phyloP scores from a whole-genome alignment of 2,797 vertebrate species.

The Zalophus californianus region DNA sequence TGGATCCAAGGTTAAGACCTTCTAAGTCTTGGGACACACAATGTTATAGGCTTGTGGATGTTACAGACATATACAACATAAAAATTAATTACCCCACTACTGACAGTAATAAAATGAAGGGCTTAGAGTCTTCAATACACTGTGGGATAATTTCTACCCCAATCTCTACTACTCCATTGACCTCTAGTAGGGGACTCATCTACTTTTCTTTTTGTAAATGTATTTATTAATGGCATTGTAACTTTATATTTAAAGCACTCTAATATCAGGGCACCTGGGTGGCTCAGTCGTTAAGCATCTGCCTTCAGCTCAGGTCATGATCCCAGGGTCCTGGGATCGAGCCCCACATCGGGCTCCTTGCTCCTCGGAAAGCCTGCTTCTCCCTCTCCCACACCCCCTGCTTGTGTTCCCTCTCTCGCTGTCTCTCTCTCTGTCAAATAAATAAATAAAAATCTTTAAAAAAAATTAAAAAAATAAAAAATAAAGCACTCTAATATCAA shows the following conservation, averaged over 20 bases:
- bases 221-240: background rate
- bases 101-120: slow-evolving; percentile 34
- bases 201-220: slow-evolving; percentile 45
- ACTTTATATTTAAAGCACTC: slow-evolving; percentile 11
- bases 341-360: too few relatives aligned
- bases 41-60: background rate
- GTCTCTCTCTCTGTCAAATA: too few relatives aligned
- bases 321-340: too few relatives aligned
- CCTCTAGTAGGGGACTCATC: background rate
- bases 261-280: background rate
- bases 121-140: background rate
- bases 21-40: slow-evolving; percentile 29
- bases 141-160: background rate
- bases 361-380: too few relatives aligned
- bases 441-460: too few relatives aligned
- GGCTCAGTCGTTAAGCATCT: too few relatives aligned
- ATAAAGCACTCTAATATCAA: slow-evolving; percentile 19
- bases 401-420: too few relatives aligned
- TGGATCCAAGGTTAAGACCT: background rate
- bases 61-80: slow-evolving; percentile 15
- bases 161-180: background rate
- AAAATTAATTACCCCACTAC: slow-evolving; percentile 32
- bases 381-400: too few relatives aligned
- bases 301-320: too few relatives aligned
- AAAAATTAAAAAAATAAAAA: too few relatives aligned